Conservation (phyloP, 2,113 vertebrate species). For the Burhinus bistriatus region DNA sequence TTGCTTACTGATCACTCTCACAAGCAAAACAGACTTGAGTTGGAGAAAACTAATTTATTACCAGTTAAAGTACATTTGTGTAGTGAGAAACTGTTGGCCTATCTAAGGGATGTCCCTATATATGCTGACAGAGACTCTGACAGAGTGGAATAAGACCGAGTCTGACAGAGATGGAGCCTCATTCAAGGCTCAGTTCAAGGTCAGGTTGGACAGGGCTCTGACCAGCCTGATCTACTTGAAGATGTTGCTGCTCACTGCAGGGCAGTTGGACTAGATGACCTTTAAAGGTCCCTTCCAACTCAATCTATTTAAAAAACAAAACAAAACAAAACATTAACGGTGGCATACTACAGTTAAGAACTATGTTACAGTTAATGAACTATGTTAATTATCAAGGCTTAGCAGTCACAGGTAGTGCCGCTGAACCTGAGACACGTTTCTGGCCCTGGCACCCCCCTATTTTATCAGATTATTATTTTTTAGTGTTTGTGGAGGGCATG, state of each 20-base stretch:
- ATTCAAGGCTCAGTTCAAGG: neutral
- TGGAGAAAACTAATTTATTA: neutral
- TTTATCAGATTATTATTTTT: neutral
- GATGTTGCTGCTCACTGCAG: neutral
- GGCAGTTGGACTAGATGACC: neutral
- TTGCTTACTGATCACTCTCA: neutral
- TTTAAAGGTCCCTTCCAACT: neutral
- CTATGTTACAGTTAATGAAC: neutral
- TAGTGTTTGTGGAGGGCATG: neutral
- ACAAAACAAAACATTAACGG: neutral
- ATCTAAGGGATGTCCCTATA: fast-evolving
- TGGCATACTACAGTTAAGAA: neutral
- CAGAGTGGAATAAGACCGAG: neutral
- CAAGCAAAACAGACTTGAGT: neutral
- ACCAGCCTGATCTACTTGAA: neutral
- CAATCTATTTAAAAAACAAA: neutral
- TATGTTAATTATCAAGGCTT: neutral
- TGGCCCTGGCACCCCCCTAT: neutral
- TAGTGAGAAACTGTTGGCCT: neutral
- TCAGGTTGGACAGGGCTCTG: fast-evolving
- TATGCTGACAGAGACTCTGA: neutral
- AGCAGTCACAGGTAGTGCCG: neutral
- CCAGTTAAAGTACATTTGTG: neutral
- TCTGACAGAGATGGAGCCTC: neutral
- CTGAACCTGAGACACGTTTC: neutral